Percentiles rank a stretch among this genome's conserved stretches.
phyloP scores from a whole-genome alignment of 2,888 invertebrate species.

The Oscheius sp. region DNA sequence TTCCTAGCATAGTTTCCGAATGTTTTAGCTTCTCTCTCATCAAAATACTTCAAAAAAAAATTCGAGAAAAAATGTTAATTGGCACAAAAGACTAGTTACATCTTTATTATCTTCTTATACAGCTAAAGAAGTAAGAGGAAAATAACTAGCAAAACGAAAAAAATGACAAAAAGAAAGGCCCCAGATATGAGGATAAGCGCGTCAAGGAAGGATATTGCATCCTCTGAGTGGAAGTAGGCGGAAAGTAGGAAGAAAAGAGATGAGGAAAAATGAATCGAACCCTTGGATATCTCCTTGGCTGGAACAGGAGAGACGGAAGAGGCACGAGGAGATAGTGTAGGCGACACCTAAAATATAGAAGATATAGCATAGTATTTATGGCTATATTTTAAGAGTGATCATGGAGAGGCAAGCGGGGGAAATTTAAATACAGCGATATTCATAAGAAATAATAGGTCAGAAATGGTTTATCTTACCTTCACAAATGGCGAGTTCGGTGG shows the following conservation, averaged over 20 bases:
- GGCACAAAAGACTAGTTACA: background rate
- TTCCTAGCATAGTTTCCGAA: slow-evolving; percentile 27
- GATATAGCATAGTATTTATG: background rate
- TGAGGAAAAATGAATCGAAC: background rate
- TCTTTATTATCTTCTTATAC: slow-evolving; percentile 1
- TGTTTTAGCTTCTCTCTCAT: background rate
- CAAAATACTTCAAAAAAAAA: background rate
- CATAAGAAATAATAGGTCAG: background rate
- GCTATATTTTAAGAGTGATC: background rate
- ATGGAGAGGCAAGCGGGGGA: slow-evolving; percentile 6
- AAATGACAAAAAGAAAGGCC: slow-evolving; percentile 7
- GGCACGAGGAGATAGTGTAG: background rate
- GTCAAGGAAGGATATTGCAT: background rate
- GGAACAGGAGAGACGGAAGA: slow-evolving; percentile 7
- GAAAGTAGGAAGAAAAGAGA: background rate
- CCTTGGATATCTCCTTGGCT: background rate
- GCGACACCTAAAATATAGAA: slow-evolving; percentile 11
- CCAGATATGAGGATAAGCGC: background rate
- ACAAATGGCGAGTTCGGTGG: slow-evolving; percentile 32
- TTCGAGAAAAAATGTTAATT: too few species aligned
- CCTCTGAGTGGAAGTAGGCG: background rate
- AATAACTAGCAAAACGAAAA: background rate
- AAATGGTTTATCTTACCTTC: slow-evolving; percentile 10
- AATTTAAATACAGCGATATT: background rate
- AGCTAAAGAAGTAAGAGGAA: background rate